Percentiles rank a stretch among this genome's conserved stretches.
phyloP scores from a whole-genome alignment of 1,140 invertebrate genomes.

The Triops longicaudatus region DNA sequence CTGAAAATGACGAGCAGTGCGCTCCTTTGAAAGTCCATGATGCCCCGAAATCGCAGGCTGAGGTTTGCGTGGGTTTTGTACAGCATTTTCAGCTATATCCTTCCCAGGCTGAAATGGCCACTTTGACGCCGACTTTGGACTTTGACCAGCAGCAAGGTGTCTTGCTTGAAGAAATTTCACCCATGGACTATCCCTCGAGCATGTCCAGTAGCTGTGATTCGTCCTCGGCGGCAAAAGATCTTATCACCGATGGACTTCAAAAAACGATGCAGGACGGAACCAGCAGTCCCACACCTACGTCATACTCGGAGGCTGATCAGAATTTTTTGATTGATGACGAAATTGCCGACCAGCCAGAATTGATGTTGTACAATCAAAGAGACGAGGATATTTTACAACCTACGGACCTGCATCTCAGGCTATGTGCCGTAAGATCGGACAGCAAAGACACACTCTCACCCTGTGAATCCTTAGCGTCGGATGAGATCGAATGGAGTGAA shows the following conservation, averaged over 20 bases:
- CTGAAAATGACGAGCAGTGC: background rate
- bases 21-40: background rate
- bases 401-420: background rate
- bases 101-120: background rate
- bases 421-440: background rate
- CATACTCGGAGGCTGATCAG: background rate
- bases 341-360: background rate
- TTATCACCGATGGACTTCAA: background rate
- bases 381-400: background rate
- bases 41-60: background rate
- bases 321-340: background rate
- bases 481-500: constrained; percentile 7
- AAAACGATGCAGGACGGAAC: background rate
- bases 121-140: background rate
- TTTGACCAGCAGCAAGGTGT: constrained; percentile 1
- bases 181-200: background rate
- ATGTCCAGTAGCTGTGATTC: background rate
- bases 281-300: background rate
- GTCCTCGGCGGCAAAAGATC: background rate
- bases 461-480: background rate
- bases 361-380: background rate
- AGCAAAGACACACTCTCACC: background rate
- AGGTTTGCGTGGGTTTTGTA: background rate
- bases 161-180: background rate
- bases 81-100: background rate